A percentile compares a stretch with the other conserved stretches of the same genome.
phyloP scores from a whole-genome alignment of 2,797 vertebrate genomes.

The Pseudocheirus occidentalis region DNA sequence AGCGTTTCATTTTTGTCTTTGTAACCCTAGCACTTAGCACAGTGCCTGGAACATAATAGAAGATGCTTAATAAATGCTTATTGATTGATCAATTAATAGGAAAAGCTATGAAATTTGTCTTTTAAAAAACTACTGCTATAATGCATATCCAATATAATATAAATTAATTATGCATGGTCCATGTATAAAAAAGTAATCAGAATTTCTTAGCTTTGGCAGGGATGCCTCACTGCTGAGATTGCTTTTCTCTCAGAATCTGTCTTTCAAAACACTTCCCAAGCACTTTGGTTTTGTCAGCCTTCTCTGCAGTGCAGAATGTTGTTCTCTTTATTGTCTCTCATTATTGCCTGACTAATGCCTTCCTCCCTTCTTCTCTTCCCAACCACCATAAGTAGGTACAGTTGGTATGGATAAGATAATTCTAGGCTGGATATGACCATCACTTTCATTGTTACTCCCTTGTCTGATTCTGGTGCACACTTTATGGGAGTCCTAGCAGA shows the following conservation, averaged over 20 bases:
- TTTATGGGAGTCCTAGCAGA: background rate
- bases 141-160: background rate
- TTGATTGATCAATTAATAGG: background rate
- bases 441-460: background rate
- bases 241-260: conserved; percentile 5
- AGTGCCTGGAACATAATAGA: background rate
- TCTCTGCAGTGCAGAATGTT: background rate
- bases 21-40: background rate
- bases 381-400: background rate
- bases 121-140: background rate
- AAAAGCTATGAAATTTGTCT: conserved; percentile 24
- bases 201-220: conserved; percentile 20
- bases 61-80: background rate
- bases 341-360: conserved; percentile 7
- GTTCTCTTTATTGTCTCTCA: conserved; percentile 35
- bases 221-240: conserved; percentile 5
- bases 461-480: background rate
- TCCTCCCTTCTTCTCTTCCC: background rate
- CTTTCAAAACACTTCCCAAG: conserved; percentile 4
- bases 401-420: background rate
- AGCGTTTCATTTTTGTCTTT: background rate
- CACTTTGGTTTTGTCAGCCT: background rate
- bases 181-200: background rate
- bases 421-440: background rate
- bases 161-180: conserved; percentile 4